Percentiles rank a stretch among this genome's conserved stretches.
Evolutionary conservation across 2,888 invertebrate species (phyloP).

Genomic region (Drepanosiphum platanoidis): DNA sequence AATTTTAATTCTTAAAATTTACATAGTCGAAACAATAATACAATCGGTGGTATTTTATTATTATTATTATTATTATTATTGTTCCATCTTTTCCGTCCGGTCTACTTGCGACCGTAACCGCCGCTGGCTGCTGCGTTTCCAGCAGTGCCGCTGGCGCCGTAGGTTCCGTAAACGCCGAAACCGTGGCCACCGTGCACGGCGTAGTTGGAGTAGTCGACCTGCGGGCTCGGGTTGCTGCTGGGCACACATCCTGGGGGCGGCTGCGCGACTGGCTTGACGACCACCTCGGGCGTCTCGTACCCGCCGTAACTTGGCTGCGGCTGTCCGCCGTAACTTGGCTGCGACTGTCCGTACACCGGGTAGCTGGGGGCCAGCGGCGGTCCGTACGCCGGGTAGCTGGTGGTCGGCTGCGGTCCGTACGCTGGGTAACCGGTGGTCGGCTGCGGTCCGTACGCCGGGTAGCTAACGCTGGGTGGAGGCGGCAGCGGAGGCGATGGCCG

Average conservation of each 20-base stretch:
- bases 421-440: neutral
- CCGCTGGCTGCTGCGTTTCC: neutral
- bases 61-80: no score
- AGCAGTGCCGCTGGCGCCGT: neutral
- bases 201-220: conserved; percentile 28
- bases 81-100: no score
- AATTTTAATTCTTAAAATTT: conserved; percentile 58
- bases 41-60: conserved; percentile 7
- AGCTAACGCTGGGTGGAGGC: neutral
- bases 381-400: neutral
- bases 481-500: neutral
- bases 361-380: neutral
- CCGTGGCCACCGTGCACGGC: conserved; percentile 32
- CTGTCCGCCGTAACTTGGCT: neutral
- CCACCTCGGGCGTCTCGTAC: neutral
- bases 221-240: neutral
- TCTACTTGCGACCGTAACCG: neutral
- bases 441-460: neutral
- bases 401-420: neutral
- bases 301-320: conserved; percentile 3
- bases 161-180: conserved; percentile 30
- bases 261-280: neutral
- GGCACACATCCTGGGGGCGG: conserved; percentile 22
- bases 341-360: neutral
- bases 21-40: conserved; percentile 29